phyloP scores from a whole-genome alignment of 2,888 invertebrate genomes.

The Brachylomia viminalis region DNA sequence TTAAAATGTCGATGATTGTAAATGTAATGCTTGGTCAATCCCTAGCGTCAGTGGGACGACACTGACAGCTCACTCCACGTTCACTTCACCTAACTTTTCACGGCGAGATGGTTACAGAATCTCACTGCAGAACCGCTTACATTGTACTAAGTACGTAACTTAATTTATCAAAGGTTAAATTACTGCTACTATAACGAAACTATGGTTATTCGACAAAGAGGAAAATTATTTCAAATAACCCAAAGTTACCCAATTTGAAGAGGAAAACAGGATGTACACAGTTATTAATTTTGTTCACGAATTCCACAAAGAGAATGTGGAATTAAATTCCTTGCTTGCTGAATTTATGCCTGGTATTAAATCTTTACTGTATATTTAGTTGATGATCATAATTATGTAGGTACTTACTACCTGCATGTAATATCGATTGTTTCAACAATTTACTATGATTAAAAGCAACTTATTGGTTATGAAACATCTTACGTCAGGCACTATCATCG shows the following conservation, averaged over 20 bases:
- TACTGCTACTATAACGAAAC: neutral
- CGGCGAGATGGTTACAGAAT: no score
- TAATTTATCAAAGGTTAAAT: neutral
- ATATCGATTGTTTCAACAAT: constrained; percentile 29
- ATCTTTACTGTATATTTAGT: neutral
- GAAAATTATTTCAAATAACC: constrained; percentile 12
- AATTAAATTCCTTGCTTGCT: constrained; percentile 1
- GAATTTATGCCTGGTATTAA: constrained; percentile 7
- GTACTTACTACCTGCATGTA: no score
- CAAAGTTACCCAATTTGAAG: constrained; percentile 3
- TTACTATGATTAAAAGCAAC: constrained; percentile 26
- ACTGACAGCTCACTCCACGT: no score
- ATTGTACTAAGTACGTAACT: neutral
- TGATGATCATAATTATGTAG: neutral
- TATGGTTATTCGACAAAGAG: constrained; percentile 21
- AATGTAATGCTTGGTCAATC: no score
- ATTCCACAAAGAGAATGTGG: constrained; percentile 1
- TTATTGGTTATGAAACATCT: constrained; percentile 57
- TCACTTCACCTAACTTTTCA: no score
- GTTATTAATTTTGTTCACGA: neutral
- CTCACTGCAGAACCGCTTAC: neutral
- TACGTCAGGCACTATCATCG: constrained; percentile 60
- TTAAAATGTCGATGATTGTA: no score
- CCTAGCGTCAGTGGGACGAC: no score
- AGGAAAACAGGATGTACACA: constrained; percentile 12